Evolutionary conservation across 2,888 invertebrate genomes (phyloP).

Genomic region (Drosophila silvestris): DNA sequence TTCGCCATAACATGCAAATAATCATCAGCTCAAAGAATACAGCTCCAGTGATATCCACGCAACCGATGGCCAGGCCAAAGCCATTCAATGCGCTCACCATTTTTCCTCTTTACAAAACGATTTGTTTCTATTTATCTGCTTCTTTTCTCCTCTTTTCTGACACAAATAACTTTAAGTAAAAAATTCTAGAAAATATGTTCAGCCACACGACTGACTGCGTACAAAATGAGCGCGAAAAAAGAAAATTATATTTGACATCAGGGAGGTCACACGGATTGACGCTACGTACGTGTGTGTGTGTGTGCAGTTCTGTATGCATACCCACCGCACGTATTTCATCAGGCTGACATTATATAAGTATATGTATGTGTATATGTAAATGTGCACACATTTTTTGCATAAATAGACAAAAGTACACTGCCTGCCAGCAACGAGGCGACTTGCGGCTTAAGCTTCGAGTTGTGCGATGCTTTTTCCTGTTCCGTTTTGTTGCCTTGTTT

Average conservation of each 20-base stretch:
- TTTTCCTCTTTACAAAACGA: constrained; percentile 1
- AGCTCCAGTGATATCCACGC: constrained; percentile 65
- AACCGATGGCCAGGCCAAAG: constrained; percentile 70
- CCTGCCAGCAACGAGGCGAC: constrained; percentile 37
- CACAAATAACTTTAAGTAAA: constrained; percentile 32
- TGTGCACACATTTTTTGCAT: constrained; percentile 61
- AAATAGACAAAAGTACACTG: constrained; percentile 70
- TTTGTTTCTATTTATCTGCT: constrained; percentile 11
- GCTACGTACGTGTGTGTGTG: constrained; percentile 3
- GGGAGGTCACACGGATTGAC: constrained; percentile 46
- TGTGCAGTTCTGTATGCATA: constrained; percentile 33
- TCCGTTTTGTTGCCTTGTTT: constrained; percentile 46
- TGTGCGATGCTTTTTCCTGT: constrained; percentile 70
- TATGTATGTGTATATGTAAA: constrained; percentile 29
- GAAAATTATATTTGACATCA: constrained; percentile 76
- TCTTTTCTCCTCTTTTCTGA: constrained; percentile 19
- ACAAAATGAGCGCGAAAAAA: constrained; percentile 73
- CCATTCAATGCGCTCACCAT: constrained; percentile 55
- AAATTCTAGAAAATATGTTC: constrained; percentile 62
- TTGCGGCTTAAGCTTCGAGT: constrained; percentile 32
- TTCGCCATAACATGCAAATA: constrained; percentile 43
- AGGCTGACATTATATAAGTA: constrained; percentile 67
- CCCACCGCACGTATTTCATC: constrained; percentile 76
- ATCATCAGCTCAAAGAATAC: constrained; percentile 63
- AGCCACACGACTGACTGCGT: constrained; percentile 21